Evolutionary conservation across 1,140 invertebrate genomes (phyloP).

Genomic region (Bombus difficillimus): DNA sequence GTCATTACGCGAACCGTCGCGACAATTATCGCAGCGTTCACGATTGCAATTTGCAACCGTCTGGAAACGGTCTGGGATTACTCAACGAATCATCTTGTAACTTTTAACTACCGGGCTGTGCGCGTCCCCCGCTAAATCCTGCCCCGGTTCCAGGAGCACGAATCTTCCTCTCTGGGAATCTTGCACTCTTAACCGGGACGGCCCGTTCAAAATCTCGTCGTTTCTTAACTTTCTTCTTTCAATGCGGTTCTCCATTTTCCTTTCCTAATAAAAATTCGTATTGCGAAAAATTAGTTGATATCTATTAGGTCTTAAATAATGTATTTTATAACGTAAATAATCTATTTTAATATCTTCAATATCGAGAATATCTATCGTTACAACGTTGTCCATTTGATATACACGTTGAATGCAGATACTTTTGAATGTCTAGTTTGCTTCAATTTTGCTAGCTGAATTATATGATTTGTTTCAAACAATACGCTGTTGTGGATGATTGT

Average conservation of each 20-base stretch:
- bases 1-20: slow-evolving; percentile 79
- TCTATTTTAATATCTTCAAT: too few species aligned
- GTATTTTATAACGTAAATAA: too few species aligned
- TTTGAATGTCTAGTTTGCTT: too few species aligned
- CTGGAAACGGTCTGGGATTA: slow-evolving; percentile 82
- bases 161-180: slow-evolving; percentile 36
- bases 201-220: neutral
- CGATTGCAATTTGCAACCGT: slow-evolving; percentile 81
- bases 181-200: neutral
- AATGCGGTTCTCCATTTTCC: too few species aligned
- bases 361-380: too few species aligned
- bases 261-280: neutral
- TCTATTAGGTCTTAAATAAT: too few species aligned
- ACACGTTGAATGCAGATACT: too few species aligned
- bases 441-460: too few species aligned
- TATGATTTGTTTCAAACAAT: too few species aligned
- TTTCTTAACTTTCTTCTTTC: neutral
- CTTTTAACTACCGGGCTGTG: slow-evolving; percentile 79
- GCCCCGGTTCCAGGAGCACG: slow-evolving; percentile 33
- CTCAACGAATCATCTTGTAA: slow-evolving; percentile 82
- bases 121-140: slow-evolving; percentile 48
- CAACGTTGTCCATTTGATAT: too few species aligned
- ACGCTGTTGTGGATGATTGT: too few species aligned
- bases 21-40: slow-evolving; percentile 82
- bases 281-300: too few species aligned